Evolutionary conservation across 2,888 invertebrate genomes (phyloP).

Genomic region (Dysmachus trigonus): DNA sequence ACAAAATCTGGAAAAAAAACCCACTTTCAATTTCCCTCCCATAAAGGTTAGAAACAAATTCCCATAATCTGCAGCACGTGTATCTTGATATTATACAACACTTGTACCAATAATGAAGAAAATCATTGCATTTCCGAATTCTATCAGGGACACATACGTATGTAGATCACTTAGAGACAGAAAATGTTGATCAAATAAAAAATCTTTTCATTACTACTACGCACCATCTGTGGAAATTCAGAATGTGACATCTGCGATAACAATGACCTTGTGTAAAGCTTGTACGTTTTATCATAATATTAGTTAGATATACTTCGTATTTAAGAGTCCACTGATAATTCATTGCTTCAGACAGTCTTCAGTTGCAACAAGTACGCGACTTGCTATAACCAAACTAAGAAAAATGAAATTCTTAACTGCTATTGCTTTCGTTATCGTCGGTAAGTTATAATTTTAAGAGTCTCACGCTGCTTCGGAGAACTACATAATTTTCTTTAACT

Average conservation of each 20-base stretch:
- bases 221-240: not conserved
- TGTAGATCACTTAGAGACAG: not conserved
- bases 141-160: not conserved
- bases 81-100: too few species aligned
- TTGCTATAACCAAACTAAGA: not conserved
- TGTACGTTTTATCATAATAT: not conserved
- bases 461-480: not conserved
- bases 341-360: not conserved
- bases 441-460: not conserved
- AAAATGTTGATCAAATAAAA: not conserved
- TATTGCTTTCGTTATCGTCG: not conserved
- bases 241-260: not conserved
- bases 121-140: too few species aligned
- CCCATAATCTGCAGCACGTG: not conserved
- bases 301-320: not conserved
- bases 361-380: not conserved
- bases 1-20: too few species aligned
- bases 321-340: not conserved
- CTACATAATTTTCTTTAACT: not conserved
- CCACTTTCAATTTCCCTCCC: not conserved
- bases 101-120: too few species aligned
- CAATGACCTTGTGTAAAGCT: not conserved
- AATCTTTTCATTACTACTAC: not conserved
- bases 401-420: constrained; percentile 8
- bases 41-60: not conserved